These are phyloP conservation scores for Dryoscopus gambensis DNA, from an alignment of 2,113 vertebrate species.

Conservation along the genomic window DNA sequence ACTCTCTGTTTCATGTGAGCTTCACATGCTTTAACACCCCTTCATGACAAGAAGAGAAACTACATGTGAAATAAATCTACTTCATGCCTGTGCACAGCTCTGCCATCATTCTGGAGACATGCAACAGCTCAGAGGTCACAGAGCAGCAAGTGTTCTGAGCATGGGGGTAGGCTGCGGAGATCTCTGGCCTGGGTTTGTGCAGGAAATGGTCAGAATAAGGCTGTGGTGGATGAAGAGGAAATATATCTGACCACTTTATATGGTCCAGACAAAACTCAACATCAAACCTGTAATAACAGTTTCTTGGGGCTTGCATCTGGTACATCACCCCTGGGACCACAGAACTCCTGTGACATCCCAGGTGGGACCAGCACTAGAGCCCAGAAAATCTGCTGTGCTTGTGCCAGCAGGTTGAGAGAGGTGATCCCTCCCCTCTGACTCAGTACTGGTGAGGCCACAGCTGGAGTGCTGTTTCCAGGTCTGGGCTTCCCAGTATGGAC, in stretches of 20 bases:
- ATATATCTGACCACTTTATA: background rate
- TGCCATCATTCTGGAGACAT: background rate
- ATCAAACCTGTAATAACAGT: background rate
- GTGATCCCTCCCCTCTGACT: background rate
- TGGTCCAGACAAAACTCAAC: background rate
- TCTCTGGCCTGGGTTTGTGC: background rate
- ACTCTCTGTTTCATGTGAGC: accelerated
- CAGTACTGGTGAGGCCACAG: background rate
- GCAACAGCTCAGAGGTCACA: background rate
- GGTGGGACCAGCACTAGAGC: background rate
- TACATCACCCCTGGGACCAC: background rate
- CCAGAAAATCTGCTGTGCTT: background rate
- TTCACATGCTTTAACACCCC: background rate
- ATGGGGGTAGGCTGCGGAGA: background rate
- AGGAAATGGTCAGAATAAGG: background rate
- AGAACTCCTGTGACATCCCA: background rate
- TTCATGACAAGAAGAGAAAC: background rate
- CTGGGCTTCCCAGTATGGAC: background rate
- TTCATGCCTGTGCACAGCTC: background rate
- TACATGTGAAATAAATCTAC: background rate
- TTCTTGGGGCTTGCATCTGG: background rate
- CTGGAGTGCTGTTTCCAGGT: background rate
- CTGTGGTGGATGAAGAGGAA: background rate
- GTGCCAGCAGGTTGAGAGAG: background rate
- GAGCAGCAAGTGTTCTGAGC: background rate